These are phyloP conservation scores for Lucilia cuprina DNA, from an alignment of 1,140 invertebrate species.

Conservation along the genomic window DNA sequence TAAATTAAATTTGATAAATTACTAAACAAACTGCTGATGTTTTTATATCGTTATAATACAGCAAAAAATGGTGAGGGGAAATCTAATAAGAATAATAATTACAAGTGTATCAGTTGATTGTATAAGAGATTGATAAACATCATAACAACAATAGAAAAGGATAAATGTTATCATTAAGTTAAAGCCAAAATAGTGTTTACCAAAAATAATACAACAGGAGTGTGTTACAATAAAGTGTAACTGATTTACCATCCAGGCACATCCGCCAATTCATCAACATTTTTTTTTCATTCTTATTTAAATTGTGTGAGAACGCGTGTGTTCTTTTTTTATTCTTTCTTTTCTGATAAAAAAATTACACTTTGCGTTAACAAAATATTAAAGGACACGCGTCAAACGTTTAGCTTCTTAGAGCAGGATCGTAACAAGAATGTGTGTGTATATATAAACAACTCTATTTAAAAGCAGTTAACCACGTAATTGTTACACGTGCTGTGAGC, in stretches of 20 bases:
- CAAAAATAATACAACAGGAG: neutral
- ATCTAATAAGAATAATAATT: neutral
- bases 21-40: conserved; percentile 25
- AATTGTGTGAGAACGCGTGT: neutral
- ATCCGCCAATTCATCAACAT: neutral
- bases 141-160: conserved; percentile 11
- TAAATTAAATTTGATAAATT: conserved; percentile 33
- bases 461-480: conserved; percentile 62
- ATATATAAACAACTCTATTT: conserved; percentile 61
- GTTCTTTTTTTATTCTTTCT: neutral
- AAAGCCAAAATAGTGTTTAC: conserved; percentile 16
- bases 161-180: conserved; percentile 21
- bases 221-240: neutral
- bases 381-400: conserved; percentile 30
- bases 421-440: conserved; percentile 42
- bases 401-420: neutral
- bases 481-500: conserved; percentile 57
- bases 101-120: neutral
- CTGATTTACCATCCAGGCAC: neutral
- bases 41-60: conserved; percentile 2
- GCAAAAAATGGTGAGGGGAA: neutral
- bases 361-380: conserved; percentile 17
- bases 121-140: conserved; percentile 16
- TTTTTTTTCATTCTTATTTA: neutral
- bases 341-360: neutral